Base-by-base conservation (phyloP, 2,797 vertebrate species). In the Urosaurus nigricauda region DNA sequence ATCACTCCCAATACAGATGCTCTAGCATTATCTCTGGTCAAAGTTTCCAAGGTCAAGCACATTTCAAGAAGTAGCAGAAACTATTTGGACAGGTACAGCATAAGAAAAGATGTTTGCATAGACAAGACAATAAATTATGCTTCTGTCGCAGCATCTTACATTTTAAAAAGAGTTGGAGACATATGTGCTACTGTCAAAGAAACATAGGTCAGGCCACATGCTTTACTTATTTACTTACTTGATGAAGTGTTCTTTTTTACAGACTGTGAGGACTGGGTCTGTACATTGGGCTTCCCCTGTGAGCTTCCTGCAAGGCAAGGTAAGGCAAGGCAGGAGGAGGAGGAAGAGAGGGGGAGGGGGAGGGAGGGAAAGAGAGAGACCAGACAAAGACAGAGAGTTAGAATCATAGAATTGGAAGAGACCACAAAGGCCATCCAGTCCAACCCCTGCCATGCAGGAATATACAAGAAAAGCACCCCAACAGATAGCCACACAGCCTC, bases 211-310 rank as follows among this genome's bases (percentile, higher is more conserved):
- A 51, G 21, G 19, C 65, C 40, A 17, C 6, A 16, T 5, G 12
- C 37, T 17, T 74, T 68, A 47, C 17, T 51, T 83, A 24, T 51
- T 88, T 77, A 95, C 95, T 96, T 86, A 96, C 95, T 0, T 74
- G 32, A 16, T 81, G 0, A 89, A 0, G 0, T 0, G 21, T 58
- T 0, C 77, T 92, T 93, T 85, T 35, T 95, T 1, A 65, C 71
- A 70, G 0, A 14, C 1, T 80, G 29, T 0, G 0, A 0, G 0
- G 0, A 77, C 0, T 90, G 80, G 26, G 79, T 58, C 4, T 0
- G 43, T 6, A 2, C 0, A 35, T 16, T 90, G 0, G 2, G 3
- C 87, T 53, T 95, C 60, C 0, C 63, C 47, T 0, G 1, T 51
- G 0, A 0, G 29, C 43, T 91, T 70, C 2, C 94, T 96, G 95